Base-by-base conservation (phyloP, 2,113 vertebrate species). In the Otocyon megalotis region DNA sequence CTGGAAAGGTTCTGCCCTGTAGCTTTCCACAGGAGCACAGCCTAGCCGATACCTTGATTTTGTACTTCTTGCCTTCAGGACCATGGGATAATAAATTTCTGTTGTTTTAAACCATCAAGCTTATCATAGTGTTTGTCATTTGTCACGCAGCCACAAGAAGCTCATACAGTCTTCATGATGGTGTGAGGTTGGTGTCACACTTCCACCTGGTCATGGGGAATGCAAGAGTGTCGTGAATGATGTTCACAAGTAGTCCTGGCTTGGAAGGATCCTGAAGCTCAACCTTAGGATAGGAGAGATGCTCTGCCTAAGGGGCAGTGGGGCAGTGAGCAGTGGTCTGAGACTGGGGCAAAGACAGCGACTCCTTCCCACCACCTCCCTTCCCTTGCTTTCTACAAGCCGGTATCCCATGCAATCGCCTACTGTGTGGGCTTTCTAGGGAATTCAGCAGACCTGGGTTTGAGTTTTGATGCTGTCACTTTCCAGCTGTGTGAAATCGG, bases 341-440 rank as follows among this genome's bases (percentile, higher is more conserved):
- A 80, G 71, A 22, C 35, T 0, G 26, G 24, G 74, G 19, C 20
- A 50, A 2, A 77, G 56, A 30, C 2, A 32, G 28, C 3, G 13
- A 4, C 58, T 24, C 77, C 50, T 32, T 9, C 63, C 63, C 0
- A 0, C 9, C 0, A 0, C 43, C 43, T 56, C n/a, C 14, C n/a
- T 9, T 7, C 8, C 5, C n/a, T 37, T 3, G 0, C 11, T 56
- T 43, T 11, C n/a, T 14, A 8, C 26, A 24, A 32, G 50, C 8
- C 2, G 37, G 8, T 12, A 62, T 43, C 17, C n/a, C 6, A 2
- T 3, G 53, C 2, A 4, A 15, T 32, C 3, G 0, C 19, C 60
- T 10, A n/a, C 8, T 4, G 0, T 2, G 15, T 48, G 35, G 54
- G 20, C 28, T 58, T 92, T 60, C 54, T 60, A 28, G 79, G 28